phyloP scores from a whole-genome alignment of 92 coral and sea anemone species.

The Metridium senile region DNA sequence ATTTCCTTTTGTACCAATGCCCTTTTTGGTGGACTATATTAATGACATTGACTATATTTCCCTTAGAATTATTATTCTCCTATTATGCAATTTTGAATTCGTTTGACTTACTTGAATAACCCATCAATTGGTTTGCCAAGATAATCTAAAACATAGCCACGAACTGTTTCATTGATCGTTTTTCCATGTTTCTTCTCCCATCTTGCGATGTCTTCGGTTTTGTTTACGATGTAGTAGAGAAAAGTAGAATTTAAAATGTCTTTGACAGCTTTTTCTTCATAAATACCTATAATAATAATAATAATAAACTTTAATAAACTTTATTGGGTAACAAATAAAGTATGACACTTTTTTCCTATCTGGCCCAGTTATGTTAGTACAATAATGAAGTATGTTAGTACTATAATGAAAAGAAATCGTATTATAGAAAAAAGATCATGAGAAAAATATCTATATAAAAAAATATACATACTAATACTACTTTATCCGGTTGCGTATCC shows the following conservation, averaged over 20 bases:
- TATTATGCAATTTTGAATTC: no score
- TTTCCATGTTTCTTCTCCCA: conserved; percentile 69
- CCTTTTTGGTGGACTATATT: no score
- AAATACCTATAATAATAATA: conserved; percentile 60
- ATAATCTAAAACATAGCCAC: conserved; percentile 54
- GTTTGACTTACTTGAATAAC: conserved; percentile 72
- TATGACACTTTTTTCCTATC: background rate
- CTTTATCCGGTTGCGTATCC: no score
- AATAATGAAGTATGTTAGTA: no score
- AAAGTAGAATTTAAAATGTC: conserved; percentile 38
- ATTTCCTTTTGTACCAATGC: no score
- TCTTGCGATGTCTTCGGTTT: conserved; percentile 45
- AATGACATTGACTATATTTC: no score
- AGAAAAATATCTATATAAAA: no score
- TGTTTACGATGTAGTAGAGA: conserved; percentile 26
- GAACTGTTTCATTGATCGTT: conserved; percentile 74
- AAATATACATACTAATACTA: no score
- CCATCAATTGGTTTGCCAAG: conserved; percentile 64
- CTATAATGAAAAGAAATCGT: no score
- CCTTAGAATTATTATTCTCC: no score
- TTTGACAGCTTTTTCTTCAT: conserved; percentile 55
- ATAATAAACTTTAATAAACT: background rate
- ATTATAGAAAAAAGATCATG: no score
- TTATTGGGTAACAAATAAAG: background rate
- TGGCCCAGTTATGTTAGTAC: no score